Conservation (phyloP, 2,113 vertebrate genomes). For the Mugil cephalus region DNA sequence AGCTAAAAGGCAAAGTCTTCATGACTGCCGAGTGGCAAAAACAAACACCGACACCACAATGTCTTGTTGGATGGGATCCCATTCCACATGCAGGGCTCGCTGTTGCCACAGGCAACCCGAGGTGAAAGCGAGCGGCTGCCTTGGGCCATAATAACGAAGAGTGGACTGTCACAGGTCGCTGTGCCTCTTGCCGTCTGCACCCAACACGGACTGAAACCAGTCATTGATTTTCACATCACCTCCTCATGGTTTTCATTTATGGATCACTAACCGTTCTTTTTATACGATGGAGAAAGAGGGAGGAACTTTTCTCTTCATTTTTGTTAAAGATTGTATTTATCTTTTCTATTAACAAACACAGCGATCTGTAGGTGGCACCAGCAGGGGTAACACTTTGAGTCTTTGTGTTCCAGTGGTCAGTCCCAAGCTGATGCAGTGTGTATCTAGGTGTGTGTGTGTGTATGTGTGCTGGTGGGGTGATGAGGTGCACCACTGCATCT, state of each 20-base stretch:
- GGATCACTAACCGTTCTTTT: background rate
- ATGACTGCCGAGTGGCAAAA: constrained; percentile 10
- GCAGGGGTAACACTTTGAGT: background rate
- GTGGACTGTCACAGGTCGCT: constrained; percentile 30
- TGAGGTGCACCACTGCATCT: background rate
- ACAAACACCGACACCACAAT: constrained; percentile 3
- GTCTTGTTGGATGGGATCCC: background rate
- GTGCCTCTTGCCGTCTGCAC: background rate
- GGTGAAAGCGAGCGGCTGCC: constrained; percentile 33
- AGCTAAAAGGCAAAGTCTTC: no score
- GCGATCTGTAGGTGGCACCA: background rate
- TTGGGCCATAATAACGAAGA: constrained; percentile 38
- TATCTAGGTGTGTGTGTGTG: no score
- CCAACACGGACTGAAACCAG: background rate
- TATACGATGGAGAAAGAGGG: background rate
- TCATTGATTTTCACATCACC: background rate
- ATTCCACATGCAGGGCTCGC: constrained; percentile 28
- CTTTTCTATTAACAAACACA: no score
- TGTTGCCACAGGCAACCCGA: constrained; percentile 37
- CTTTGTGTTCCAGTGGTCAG: constrained; percentile 20
- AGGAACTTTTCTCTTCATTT: no score
- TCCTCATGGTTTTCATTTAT: background rate
- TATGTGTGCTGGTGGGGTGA: background rate
- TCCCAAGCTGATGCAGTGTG: no score
- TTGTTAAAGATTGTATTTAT: no score